Base-by-base conservation (phyloP, 2,797 vertebrate genomes). In the Tangara arthus region DNA sequence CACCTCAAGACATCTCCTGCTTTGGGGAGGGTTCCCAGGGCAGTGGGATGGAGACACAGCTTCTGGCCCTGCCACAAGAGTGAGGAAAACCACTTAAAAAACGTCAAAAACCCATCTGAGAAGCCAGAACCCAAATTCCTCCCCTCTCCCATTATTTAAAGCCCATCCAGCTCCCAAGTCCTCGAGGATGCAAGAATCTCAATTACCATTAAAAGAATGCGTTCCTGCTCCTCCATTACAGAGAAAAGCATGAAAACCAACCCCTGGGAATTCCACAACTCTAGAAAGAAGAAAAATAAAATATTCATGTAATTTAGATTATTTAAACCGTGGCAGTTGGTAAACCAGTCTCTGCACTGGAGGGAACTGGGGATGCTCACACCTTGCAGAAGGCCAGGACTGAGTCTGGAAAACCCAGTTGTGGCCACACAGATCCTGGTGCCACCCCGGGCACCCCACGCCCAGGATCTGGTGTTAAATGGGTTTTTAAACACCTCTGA, bases 401-500 rank as follows among this genome's bases (percentile, higher is more conserved):
- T 2, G 5, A 4, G 22, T 4, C n/a, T 47, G 80, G 71, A n/a
- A 79, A 16, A 11, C 18, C 17, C 3, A 1, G 18, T 1, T 0
- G 1, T 22, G 16, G 44, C n/a, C 35, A 42, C 1, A 0, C 1
- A 8, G 64, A 21, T 20, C 30, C 69, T 2, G 0, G 69, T 8
- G 61, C 61, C 64, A 24, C 39, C 52, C 28, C 1, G 3, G 14
- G 12, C 55, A 17, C 72, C 77, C 68, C 10, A 15, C 2, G 1
- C 63, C 2, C 63, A 34, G 70, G 69, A 66, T 85, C 49, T 0
- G 44, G 34, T 9, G 1, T 39, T 52, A 47, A 86, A 63, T 34
- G 86, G 69, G 83, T 55, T 90, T 87, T 83, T 78, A 55, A 91
- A 72, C 93, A 61, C 87, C 93, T 80, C 81, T 22, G 94, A 93